phyloP scores from a whole-genome alignment of 2,797 vertebrate species.

The Cheirogaleus major region DNA sequence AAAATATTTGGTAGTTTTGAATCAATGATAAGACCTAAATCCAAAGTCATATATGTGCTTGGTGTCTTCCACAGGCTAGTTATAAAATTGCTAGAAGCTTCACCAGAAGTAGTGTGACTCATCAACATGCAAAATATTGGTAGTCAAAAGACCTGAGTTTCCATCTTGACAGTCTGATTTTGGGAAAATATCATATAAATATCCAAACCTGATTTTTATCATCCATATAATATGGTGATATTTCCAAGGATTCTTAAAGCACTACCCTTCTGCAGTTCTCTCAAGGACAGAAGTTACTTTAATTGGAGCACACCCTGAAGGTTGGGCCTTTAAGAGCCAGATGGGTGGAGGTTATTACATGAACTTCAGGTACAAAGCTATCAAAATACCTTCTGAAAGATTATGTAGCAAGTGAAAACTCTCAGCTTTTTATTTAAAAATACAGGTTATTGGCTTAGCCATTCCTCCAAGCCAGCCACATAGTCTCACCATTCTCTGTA shows the following conservation, averaged over 20 bases:
- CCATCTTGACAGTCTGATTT: background rate
- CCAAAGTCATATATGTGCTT: background rate
- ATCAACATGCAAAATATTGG: too few relatives aligned
- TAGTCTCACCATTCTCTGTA: background rate
- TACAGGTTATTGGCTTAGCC: background rate
- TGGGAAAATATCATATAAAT: constrained; percentile 8
- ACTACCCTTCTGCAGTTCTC: background rate
- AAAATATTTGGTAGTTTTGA: background rate
- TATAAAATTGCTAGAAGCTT: background rate
- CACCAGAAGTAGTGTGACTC: background rate
- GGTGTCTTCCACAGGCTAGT: background rate
- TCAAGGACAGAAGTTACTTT: background rate
- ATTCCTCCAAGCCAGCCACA: background rate
- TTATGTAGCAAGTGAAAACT: background rate
- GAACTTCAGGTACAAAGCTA: background rate
- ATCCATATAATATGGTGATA: background rate
- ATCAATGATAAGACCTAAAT: background rate
- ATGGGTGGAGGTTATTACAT: background rate
- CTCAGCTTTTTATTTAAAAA: background rate
- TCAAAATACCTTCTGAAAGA: background rate
- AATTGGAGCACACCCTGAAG: background rate
- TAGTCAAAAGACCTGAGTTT: background rate
- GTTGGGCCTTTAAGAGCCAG: background rate
- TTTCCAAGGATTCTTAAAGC: background rate
- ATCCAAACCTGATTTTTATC: background rate